Percentiles rank a stretch among this genome's conserved stretches.
These are phyloP conservation scores for Ephialtes manifestator DNA, from an alignment of 2,888 invertebrate genomes.

Conservation along the genomic window DNA sequence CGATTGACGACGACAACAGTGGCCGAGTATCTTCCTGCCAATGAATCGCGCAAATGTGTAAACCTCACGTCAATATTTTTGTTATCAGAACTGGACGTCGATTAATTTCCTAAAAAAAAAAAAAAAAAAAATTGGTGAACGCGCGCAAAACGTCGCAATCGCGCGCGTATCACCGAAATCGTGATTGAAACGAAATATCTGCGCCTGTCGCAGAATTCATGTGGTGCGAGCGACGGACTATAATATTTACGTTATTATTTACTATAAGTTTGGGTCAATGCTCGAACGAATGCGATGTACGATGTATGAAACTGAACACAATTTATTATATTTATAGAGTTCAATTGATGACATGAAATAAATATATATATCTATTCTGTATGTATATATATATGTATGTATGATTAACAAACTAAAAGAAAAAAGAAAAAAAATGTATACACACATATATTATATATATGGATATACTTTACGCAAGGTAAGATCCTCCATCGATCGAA, in stretches of 20 bases:
- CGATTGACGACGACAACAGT: slow-evolving; percentile 19
- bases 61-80: slow-evolving; percentile 57
- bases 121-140: slow-evolving; percentile 37
- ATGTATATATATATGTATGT: slow-evolving; percentile 62
- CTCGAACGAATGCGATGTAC: slow-evolving; percentile 56
- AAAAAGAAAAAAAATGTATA: slow-evolving; percentile 40
- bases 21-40: slow-evolving; percentile 66
- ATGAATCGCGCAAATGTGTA: slow-evolving; percentile 65
- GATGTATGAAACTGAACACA: slow-evolving; percentile 63
- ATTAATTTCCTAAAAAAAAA: slow-evolving; percentile 43
- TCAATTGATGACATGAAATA: slow-evolving; percentile 68
- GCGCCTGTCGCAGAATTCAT: slow-evolving; percentile 49
- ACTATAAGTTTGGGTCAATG: slow-evolving; percentile 41
- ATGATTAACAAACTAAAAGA: slow-evolving; percentile 51
- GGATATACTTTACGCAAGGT: slow-evolving; percentile 70
- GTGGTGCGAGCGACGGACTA: slow-evolving; percentile 63
- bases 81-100: slow-evolving; percentile 48
- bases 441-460: slow-evolving; percentile 67
- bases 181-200: slow-evolving; percentile 39
- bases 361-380: slow-evolving; percentile 60
- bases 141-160: slow-evolving; percentile 25
- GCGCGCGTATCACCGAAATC: slow-evolving; percentile 33
- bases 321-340: slow-evolving; percentile 71
- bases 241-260: slow-evolving; percentile 52
- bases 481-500: slow-evolving; percentile 78